Evolutionary conservation across 2,797 vertebrate species (phyloP).

Genomic region (Sebastes matsubarae): DNA sequence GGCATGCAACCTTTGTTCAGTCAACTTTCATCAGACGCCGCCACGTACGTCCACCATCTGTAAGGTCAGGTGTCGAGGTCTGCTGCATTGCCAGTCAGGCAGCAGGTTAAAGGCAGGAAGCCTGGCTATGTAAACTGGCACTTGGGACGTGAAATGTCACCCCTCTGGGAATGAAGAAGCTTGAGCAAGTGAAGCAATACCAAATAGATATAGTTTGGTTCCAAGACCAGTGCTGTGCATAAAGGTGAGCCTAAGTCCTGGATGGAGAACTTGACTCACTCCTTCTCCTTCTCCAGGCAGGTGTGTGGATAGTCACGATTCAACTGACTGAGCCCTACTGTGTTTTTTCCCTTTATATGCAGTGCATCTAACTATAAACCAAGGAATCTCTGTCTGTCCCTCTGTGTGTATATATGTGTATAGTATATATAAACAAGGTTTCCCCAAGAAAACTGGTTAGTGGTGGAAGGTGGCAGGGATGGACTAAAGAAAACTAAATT

Average conservation of each 20-base stretch:
- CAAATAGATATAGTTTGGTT: slow-evolving; percentile 11
- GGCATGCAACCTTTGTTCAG: not conserved
- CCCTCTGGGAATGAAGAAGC: not conserved
- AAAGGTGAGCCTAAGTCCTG: not conserved
- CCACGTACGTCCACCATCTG: not conserved
- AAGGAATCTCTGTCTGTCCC: too few species aligned
- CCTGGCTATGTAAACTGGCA: not conserved
- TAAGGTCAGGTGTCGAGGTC: not conserved
- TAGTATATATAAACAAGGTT: not conserved
- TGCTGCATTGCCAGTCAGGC: slow-evolving; percentile 3
- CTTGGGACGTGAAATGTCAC: slow-evolving; percentile 34
- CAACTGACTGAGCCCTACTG: not conserved
- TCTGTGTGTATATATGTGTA: not conserved
- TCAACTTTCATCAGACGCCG: not conserved
- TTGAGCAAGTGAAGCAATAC: slow-evolving; percentile 24
- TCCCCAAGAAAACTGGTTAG: not conserved
- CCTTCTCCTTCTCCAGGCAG: not conserved
- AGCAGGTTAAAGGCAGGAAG: slow-evolving; percentile 15
- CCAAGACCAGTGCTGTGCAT: not conserved
- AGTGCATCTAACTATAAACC: not conserved
- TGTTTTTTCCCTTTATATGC: not conserved
- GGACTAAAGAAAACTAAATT: not conserved
- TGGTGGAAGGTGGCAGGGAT: not conserved
- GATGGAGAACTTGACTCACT: not conserved
- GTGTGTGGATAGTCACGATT: not conserved